These are phyloP conservation scores for Trinorchestia longiramus DNA, from an alignment of 1,140 invertebrate species.

Conservation along the genomic window DNA sequence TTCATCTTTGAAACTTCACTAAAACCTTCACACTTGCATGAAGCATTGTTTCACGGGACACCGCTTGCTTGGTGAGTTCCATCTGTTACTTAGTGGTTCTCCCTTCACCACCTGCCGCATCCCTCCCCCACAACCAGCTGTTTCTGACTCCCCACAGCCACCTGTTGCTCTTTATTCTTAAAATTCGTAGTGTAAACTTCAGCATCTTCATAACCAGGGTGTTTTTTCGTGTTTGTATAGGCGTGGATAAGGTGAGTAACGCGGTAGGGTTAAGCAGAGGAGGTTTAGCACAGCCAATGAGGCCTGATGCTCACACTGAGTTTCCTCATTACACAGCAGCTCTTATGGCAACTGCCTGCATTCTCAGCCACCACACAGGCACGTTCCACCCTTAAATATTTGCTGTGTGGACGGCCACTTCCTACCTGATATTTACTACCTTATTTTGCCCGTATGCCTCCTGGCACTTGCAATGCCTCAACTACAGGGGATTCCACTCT, in stretches of 20 bases:
- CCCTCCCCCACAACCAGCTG: background rate
- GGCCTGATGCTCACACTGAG: background rate
- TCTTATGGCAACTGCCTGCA: background rate
- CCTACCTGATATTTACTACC: background rate
- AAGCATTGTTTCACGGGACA: background rate
- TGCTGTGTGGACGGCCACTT: background rate
- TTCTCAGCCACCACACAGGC: background rate
- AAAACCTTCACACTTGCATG: background rate
- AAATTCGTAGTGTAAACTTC: background rate
- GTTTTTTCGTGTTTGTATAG: background rate
- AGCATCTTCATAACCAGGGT: background rate
- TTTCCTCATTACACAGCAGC: background rate
- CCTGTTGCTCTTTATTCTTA: background rate
- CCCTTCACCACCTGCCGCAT: background rate
- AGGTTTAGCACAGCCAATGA: background rate
- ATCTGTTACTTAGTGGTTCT: background rate
- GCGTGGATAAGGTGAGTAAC: background rate
- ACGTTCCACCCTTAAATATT: background rate
- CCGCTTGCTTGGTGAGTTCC: background rate
- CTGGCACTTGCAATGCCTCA: too few relatives aligned
- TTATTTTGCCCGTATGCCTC: background rate
- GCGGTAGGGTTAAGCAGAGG: background rate
- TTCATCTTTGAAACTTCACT: background rate
- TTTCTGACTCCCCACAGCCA: background rate
- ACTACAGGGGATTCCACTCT: too few relatives aligned